phyloP scores from a whole-genome alignment of 53 echinoderm and acorn worm species.

The Holothuria leucospilota region DNA sequence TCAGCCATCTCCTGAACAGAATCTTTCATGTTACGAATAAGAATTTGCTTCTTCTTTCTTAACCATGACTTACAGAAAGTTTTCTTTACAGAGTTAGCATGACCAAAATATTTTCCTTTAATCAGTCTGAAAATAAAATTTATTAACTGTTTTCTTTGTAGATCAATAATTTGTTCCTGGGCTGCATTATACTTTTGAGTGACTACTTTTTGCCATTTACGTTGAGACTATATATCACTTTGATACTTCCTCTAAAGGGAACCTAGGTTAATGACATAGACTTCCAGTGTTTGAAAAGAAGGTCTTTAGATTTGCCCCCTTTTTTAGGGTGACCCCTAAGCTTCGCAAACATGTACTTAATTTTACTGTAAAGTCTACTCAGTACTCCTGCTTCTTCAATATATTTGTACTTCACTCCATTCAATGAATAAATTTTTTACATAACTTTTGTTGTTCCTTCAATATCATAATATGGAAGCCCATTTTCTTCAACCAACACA shows the following conservation, averaged over 20 bases:
- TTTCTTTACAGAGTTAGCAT: background rate
- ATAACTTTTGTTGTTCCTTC: too few relatives aligned
- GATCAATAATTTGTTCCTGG: too few relatives aligned
- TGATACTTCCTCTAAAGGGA: background rate
- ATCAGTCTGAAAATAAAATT: background rate
- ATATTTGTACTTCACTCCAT: too few relatives aligned
- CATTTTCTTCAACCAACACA: too few relatives aligned
- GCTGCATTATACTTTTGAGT: too few relatives aligned
- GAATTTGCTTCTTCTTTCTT: conserved; percentile 11
- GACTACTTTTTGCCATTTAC: too few relatives aligned
- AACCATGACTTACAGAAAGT: conserved; percentile 1
- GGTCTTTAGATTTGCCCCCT: conserved; percentile 4
- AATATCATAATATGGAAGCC: too few relatives aligned
- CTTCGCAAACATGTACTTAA: background rate
- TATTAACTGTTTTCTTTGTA: background rate
- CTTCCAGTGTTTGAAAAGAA: background rate
- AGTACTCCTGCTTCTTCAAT: background rate
- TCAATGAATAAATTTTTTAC: too few relatives aligned
- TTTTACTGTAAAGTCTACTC: background rate
- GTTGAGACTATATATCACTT: too few relatives aligned
- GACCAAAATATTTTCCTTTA: conserved; percentile 14
- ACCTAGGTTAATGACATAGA: background rate
- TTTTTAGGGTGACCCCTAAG: conserved; percentile 1
- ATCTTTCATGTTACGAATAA: background rate
- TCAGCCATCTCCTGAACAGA: conserved; percentile 1